Conservation (phyloP, 2,797 vertebrate genomes). For the Schizopygopsis malacanthus region DNA sequence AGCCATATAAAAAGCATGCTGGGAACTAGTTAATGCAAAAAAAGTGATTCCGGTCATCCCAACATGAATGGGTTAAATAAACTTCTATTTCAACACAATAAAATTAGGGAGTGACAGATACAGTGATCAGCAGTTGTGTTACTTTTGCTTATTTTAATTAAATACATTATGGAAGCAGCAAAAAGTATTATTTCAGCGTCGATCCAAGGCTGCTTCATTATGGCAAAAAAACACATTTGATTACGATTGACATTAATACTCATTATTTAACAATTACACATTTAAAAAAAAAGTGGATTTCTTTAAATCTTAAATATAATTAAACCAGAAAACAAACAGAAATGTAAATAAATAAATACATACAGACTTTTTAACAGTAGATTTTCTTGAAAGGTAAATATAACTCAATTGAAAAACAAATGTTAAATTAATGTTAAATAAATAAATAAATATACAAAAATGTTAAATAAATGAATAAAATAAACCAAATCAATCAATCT, state of each 20-base stretch:
- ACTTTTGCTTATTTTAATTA: neutral
- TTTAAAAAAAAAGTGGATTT: no score
- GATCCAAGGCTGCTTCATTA: neutral
- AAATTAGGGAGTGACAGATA: neutral
- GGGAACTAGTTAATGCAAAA: neutral
- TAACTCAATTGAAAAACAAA: neutral
- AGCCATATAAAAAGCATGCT: neutral
- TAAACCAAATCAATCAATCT: neutral
- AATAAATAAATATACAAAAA: neutral
- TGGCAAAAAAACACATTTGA: no score
- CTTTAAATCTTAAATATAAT: no score
- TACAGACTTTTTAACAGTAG: neutral
- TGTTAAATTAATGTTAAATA: no score
- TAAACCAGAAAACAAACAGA: neutral
- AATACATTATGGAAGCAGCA: neutral
- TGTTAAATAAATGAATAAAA: no score
- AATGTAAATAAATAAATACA: neutral
- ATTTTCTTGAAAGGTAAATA: neutral
- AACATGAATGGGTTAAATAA: neutral
- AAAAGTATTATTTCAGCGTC: neutral
- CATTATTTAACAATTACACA: neutral
- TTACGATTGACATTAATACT: neutral
- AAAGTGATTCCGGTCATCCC: neutral
- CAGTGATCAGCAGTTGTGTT: neutral
- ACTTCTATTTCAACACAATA: neutral